Evolutionary conservation across 2,113 vertebrate genomes (phyloP).

Genomic region (Myanophis thanlyinensis): DNA sequence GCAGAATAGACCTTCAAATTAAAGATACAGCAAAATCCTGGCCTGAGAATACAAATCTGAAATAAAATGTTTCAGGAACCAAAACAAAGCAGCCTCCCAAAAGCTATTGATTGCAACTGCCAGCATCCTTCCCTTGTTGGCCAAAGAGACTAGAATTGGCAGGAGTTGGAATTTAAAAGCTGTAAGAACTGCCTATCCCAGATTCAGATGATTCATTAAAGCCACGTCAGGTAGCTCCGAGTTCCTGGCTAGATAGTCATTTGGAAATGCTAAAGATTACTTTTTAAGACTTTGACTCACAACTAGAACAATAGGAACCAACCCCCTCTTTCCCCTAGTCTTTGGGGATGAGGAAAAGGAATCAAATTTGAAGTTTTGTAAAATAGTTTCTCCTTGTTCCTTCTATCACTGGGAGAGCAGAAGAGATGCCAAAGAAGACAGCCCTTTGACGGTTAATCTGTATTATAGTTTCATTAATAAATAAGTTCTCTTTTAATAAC

Average conservation of each 20-base stretch:
- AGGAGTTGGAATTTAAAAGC: neutral
- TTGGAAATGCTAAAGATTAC: neutral
- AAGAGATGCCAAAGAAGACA: neutral
- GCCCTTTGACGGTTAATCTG: slow-evolving; percentile 35
- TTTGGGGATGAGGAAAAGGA: neutral
- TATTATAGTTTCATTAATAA: slow-evolving; percentile 73
- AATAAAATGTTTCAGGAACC: neutral
- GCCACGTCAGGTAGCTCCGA: neutral
- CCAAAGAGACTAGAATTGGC: neutral
- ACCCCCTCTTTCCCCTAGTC: neutral
- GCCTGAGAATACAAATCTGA: neutral
- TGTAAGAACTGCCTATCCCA: neutral
- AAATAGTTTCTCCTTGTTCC: neutral
- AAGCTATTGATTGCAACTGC: neutral
- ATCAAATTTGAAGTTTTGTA: neutral
- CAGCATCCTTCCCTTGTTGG: neutral
- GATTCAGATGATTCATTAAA: neutral
- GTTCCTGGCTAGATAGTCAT: neutral
- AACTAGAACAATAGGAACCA: neutral
- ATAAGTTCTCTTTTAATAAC: slow-evolving; percentile 75
- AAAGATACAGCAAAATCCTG: neutral
- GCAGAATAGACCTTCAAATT: neutral
- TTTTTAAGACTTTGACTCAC: neutral
- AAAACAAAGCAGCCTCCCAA: neutral
- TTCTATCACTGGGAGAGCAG: too few relatives aligned